Evolutionary conservation across 2,797 vertebrate genomes (phyloP).

Genomic region (Zonotrichia albicollis): DNA sequence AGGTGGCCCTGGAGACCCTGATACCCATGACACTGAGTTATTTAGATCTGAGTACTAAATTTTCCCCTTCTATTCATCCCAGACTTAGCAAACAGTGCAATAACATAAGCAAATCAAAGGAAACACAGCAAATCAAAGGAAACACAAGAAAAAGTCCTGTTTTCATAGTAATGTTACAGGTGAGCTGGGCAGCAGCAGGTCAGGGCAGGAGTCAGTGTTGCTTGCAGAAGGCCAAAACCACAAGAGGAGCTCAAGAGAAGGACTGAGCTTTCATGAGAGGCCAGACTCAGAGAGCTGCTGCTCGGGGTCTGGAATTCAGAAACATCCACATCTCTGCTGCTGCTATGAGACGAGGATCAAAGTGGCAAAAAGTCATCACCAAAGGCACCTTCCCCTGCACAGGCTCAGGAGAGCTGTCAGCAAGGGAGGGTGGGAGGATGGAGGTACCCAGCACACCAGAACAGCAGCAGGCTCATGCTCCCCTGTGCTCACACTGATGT

Average conservation of each 20-base stretch:
- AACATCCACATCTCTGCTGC: not conserved
- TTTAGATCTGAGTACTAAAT: not conserved
- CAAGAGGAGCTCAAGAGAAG: not conserved
- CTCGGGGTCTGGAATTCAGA: not conserved
- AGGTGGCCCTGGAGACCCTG: not conserved
- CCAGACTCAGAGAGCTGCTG: not conserved
- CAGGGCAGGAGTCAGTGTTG: not conserved
- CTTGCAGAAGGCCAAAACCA: not conserved
- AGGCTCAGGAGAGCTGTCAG: not conserved
- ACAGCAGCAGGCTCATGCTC: not conserved
- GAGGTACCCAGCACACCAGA: not conserved
- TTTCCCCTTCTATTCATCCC: not conserved
- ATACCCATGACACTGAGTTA: rapidly evolving
- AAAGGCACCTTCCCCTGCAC: not conserved
- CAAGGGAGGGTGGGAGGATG: not conserved
- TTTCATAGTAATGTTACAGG: not conserved
- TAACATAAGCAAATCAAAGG: not conserved
- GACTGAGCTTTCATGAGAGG: not conserved
- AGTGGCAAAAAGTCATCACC: not conserved
- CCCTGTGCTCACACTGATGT: not conserved
- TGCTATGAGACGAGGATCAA: not conserved
- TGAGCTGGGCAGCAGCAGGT: not conserved
- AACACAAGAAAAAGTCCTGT: not conserved
- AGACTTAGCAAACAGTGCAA: not conserved
- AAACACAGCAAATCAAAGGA: not conserved